Base-by-base conservation (phyloP, 2,888 invertebrate species). In the Metellina segmentata region DNA sequence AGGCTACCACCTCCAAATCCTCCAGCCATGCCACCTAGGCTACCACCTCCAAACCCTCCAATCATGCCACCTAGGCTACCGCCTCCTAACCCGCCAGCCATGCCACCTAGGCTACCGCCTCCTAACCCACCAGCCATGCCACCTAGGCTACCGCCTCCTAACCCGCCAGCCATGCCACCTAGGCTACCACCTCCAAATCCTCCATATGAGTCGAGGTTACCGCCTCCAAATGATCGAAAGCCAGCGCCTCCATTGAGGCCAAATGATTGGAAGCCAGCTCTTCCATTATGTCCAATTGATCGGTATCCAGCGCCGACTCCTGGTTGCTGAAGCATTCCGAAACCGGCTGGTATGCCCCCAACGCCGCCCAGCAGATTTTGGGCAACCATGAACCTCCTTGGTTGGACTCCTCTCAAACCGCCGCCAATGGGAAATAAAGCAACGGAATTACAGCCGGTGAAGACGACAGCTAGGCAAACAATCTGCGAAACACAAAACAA, bases 171-270 rank as follows among this genome's bases (percentile, higher is more conserved):
- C 34, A 34, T 34, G 34, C 34, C 34, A 4, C 34, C 34, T 34
- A 34, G 34, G 34, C 34, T 34, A 34, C 34, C 61, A 49, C 6
- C 13, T 69, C 81, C 81, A 69, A 69, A 69, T 69, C 81, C 81
- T 34, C 81, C 81, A 69, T 69, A 48, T 34, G 34, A 34, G 16
- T 69, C 34, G 8, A 75, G 48, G 20, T 48, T 48, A 51, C 78
- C 78, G n/a, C 52, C 16, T 52, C 78, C 52, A 51, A 11, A 11
- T 20, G 13, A 11, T 16, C 77, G 16, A 13, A 77, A 51, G 16
- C 77, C 77, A 77, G 48, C 48, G 9, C 77, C 77, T 77, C 77
- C 77, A 77, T 77, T 51, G 6, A n/a, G 8, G n/a, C 77, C 77
- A 11, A 16, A n/a, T 69, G 34, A 34, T 34, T 4, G 34, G 34